phyloP scores from a whole-genome alignment of 2,797 vertebrate species.

The Chelon auratus region DNA sequence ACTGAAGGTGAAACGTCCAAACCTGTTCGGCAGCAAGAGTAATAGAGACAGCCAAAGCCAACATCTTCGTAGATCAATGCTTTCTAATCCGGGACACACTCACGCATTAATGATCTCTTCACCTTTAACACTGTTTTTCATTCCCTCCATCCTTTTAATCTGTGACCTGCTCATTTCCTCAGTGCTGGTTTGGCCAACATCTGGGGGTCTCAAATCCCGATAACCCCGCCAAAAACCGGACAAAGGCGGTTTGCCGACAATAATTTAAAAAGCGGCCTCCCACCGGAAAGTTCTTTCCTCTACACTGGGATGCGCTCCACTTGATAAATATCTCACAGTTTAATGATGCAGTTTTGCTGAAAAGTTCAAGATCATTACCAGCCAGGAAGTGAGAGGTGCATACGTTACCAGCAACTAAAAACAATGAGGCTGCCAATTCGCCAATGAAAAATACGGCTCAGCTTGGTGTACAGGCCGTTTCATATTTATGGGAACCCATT shows the following conservation, averaged over 20 bases:
- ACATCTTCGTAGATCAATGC: constrained; percentile 68
- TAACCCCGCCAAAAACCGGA: neutral
- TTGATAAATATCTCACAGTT: constrained; percentile 52
- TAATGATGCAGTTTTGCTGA: constrained; percentile 55
- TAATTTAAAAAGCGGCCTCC: constrained; percentile 11
- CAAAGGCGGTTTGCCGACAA: constrained; percentile 1
- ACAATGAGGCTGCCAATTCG: constrained; percentile 56
- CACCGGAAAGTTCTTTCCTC: constrained; percentile 5
- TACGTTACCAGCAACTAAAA: constrained; percentile 57
- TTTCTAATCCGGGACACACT: constrained; percentile 65
- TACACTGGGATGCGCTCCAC: constrained; percentile 5
- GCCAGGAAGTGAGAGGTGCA: constrained; percentile 58
- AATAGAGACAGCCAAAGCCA: constrained; percentile 68
- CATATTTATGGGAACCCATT: constrained; percentile 58
- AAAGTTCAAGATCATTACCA: constrained; percentile 66
- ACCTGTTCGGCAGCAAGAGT: constrained; percentile 16
- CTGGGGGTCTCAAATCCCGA: constrained; percentile 17
- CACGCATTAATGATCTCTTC: constrained; percentile 71
- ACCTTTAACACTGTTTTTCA: constrained; percentile 37
- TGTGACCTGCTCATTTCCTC: constrained; percentile 28
- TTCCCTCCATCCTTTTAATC: constrained; percentile 21
- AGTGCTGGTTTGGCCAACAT: constrained; percentile 22
- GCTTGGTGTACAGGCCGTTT: constrained; percentile 19
- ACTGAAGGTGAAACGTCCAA: constrained; percentile 53
- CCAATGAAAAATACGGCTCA: constrained; percentile 44